A percentile compares a stretch with the other conserved stretches of the same genome.
phyloP scores from a whole-genome alignment of 2,888 invertebrate species.

The Stenotaenia linearis region DNA sequence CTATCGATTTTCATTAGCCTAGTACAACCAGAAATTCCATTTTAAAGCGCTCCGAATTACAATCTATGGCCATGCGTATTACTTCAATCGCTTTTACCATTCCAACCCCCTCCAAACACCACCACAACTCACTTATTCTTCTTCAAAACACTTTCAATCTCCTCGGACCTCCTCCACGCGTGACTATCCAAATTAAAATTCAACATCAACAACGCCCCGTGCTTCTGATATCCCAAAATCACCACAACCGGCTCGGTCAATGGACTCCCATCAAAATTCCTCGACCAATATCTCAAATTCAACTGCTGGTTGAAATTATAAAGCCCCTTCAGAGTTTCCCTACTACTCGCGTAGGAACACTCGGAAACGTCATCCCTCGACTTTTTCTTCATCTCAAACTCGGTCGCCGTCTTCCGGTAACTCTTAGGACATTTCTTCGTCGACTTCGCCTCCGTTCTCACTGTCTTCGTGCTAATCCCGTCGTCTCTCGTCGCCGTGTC shows the following conservation, averaged over 20 bases:
- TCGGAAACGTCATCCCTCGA: background rate
- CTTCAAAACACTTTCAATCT: background rate
- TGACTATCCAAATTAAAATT: background rate
- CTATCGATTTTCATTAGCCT: too few relatives aligned
- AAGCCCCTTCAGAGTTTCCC: background rate
- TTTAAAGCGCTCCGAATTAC: too few relatives aligned
- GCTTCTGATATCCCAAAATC: background rate
- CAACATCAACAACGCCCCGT: background rate
- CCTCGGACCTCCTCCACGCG: background rate
- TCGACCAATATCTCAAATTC: background rate
- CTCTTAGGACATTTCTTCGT: background rate
- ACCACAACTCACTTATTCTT: background rate
- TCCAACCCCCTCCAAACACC: too few relatives aligned
- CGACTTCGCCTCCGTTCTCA: background rate
- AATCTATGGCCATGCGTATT: too few relatives aligned
- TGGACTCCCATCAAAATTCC: background rate
- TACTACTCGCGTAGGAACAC: background rate
- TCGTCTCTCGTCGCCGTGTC: background rate
- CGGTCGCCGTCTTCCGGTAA: background rate
- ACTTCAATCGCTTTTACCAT: too few relatives aligned
- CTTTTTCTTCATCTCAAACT: too few relatives aligned
- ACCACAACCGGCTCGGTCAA: background rate
- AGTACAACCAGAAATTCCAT: too few relatives aligned
- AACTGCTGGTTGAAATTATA: background rate
- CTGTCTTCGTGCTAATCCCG: background rate